Evolutionary conservation across 1,140 invertebrate species (phyloP).

Genomic region (Eriocheir sinensis): DNA sequence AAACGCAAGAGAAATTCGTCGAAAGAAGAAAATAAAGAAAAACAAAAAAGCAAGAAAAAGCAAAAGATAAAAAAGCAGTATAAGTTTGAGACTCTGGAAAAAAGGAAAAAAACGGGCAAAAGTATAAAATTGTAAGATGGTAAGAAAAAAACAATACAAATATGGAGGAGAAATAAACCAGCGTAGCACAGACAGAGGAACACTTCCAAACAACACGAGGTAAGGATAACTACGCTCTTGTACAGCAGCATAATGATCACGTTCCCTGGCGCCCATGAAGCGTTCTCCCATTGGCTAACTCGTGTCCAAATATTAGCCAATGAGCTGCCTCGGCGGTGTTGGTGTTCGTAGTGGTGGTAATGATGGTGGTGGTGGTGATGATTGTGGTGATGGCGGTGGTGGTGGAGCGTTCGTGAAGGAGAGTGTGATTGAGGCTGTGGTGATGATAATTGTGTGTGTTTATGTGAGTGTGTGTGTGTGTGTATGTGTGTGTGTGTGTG

Average conservation of each 20-base stretch:
- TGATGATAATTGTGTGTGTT: neutral
- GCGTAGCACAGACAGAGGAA: no score
- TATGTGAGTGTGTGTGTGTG: no score
- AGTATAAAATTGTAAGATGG: no score
- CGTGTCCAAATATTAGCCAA: neutral
- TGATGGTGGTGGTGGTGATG: neutral
- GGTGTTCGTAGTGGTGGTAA: constrained; percentile 7
- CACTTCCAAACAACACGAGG: neutral
- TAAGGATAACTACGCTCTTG: neutral
- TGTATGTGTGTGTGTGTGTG: no score
- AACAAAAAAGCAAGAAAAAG: neutral
- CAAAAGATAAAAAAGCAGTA: neutral
- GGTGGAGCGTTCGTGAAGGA: neutral
- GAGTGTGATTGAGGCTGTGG: neutral
- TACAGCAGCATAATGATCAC: no score
- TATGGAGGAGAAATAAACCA: neutral
- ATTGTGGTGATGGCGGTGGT: no score
- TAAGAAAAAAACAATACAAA: no score
- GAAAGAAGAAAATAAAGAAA: neutral
- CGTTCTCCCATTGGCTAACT: neutral
- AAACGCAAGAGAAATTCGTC: neutral
- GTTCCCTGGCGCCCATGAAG: neutral
- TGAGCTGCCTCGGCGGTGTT: neutral
- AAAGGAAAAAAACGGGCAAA: no score
- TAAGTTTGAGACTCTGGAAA: no score